phyloP scores from a whole-genome alignment of 2,888 invertebrate genomes.

The Lottia scabra region DNA sequence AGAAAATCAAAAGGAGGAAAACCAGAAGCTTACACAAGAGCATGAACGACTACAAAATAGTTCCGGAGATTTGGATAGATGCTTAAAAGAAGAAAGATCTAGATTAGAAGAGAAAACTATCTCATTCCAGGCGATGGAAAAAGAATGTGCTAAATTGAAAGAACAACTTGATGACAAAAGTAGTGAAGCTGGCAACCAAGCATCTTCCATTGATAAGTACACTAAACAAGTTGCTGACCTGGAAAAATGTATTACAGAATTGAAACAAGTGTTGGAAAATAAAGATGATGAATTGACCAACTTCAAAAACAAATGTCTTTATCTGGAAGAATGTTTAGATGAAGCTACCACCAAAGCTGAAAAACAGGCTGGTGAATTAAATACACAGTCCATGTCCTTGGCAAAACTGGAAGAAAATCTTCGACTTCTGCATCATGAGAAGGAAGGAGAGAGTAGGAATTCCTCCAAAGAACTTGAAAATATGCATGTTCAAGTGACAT shows the following conservation, averaged over 20 bases:
- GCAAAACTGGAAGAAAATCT: slow-evolving; percentile 22
- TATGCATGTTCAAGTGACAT: slow-evolving; percentile 28
- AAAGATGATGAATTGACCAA: slow-evolving; percentile 13
- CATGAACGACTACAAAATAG: not conserved
- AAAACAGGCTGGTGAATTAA: slow-evolving; percentile 10
- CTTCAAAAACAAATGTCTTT: slow-evolving; percentile 6
- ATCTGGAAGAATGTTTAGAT: slow-evolving; percentile 17
- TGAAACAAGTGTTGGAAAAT: slow-evolving; percentile 27
- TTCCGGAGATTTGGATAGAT: not conserved
- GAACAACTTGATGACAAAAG: slow-evolving; percentile 19
- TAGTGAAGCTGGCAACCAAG: slow-evolving; percentile 5
- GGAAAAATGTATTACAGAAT: slow-evolving; percentile 13
- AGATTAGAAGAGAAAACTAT: slow-evolving; percentile 14
- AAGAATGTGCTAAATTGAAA: slow-evolving; percentile 24
- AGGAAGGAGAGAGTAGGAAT: slow-evolving; percentile 6
- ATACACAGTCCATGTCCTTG: slow-evolving; percentile 14
- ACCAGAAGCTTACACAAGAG: not conserved
- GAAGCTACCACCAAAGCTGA: slow-evolving; percentile 15
- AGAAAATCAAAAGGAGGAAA: slow-evolving; percentile 15
- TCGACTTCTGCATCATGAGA: slow-evolving; percentile 10
- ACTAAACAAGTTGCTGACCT: slow-evolving; percentile 16
- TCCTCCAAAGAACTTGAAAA: slow-evolving; percentile 23
- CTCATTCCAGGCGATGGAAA: slow-evolving; percentile 4
- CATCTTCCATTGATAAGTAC: not conserved
- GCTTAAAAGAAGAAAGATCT: slow-evolving; percentile 2